Evolutionary conservation across 2,888 invertebrate genomes (phyloP).

Genomic region (Sipunculus nudus): DNA sequence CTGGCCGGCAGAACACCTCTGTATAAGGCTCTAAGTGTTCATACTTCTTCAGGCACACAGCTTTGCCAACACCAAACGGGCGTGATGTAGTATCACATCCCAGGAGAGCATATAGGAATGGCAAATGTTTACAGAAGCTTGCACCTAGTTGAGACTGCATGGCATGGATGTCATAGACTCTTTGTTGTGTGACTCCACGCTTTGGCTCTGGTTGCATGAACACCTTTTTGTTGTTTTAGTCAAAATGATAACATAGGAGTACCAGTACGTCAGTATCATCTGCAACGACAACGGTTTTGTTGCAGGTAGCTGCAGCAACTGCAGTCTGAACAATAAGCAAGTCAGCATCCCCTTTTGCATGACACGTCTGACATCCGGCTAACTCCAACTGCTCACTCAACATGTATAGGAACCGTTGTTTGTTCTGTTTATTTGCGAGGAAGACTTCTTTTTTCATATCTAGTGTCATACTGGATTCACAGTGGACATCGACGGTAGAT

Average conservation of each 20-base stretch:
- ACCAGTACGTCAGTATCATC: conserved; percentile 48
- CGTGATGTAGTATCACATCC: conserved; percentile 41
- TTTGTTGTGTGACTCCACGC: too few species aligned
- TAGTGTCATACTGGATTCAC: conserved; percentile 29
- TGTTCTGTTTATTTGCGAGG: conserved; percentile 40
- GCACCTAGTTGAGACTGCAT: too few species aligned
- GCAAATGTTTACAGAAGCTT: conserved; percentile 28
- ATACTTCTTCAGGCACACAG: conserved; percentile 10
- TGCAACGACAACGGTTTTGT: conserved; percentile 32
- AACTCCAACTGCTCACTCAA: conserved; percentile 18
- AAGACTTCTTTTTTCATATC: conserved; percentile 40
- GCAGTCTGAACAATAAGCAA: conserved; percentile 40
- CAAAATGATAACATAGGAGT: conserved; percentile 37
- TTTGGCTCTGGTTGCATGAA: too few species aligned
- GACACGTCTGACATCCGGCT: conserved; percentile 11
- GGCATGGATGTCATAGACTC: too few species aligned
- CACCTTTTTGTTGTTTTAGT: neutral
- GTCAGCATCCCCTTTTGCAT: conserved; percentile 45
- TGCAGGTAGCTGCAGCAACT: conserved; percentile 11
- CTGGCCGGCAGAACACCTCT: neutral
- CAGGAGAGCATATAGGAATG: conserved; percentile 33
- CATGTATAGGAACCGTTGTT: conserved; percentile 39
- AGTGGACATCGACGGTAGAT: conserved; percentile 22
- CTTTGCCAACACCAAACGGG: conserved; percentile 30
- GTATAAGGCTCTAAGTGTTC: neutral